These are phyloP conservation scores for Sitodiplosis mosellana DNA, from an alignment of 1,140 invertebrate species.

Conservation along the genomic window DNA sequence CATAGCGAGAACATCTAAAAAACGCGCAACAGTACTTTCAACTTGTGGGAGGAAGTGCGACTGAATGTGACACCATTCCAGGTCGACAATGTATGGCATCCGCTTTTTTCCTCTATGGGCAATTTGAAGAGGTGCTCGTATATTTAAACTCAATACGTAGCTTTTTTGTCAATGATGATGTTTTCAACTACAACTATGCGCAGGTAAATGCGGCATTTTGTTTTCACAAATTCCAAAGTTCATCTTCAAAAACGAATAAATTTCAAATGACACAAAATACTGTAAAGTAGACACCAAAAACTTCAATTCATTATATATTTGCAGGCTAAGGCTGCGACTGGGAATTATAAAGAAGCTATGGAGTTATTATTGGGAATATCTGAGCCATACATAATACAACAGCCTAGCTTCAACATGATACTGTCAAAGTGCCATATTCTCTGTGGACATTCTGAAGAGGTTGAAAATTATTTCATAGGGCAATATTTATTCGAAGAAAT, in stretches of 20 bases:
- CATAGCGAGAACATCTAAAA: too few relatives aligned
- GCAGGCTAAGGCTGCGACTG: slow-evolving; percentile 75
- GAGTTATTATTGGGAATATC: slow-evolving; percentile 75
- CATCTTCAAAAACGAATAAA: background rate
- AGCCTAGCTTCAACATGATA: slow-evolving; percentile 78
- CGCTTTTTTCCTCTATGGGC: slow-evolving; percentile 80
- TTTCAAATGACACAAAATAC: background rate
- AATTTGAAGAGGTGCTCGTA: slow-evolving; percentile 91
- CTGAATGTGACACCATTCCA: slow-evolving; percentile 87
- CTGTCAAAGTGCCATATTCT: slow-evolving; percentile 65
- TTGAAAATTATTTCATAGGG: slow-evolving; percentile 1
- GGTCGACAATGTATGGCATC: slow-evolving; percentile 96
- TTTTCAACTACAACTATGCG: slow-evolving; percentile 94
- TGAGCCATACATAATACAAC: slow-evolving; percentile 64
- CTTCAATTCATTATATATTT: background rate
- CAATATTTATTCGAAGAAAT: background rate
- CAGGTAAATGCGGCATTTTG: slow-evolving; percentile 33
- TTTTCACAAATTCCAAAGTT: background rate
- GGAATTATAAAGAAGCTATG: slow-evolving; percentile 89
- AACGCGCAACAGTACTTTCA: slow-evolving; percentile 78
- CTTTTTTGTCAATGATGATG: slow-evolving; percentile 87
- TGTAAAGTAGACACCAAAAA: slow-evolving; percentile 2
- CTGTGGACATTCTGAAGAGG: slow-evolving; percentile 17
- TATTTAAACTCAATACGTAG: slow-evolving; percentile 96
- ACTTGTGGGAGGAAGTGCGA: slow-evolving; percentile 84